Percentiles rank a stretch among this genome's conserved stretches.
Conservation (phyloP, 2,113 vertebrate genomes). For the Tylochromis polylepis region DNA sequence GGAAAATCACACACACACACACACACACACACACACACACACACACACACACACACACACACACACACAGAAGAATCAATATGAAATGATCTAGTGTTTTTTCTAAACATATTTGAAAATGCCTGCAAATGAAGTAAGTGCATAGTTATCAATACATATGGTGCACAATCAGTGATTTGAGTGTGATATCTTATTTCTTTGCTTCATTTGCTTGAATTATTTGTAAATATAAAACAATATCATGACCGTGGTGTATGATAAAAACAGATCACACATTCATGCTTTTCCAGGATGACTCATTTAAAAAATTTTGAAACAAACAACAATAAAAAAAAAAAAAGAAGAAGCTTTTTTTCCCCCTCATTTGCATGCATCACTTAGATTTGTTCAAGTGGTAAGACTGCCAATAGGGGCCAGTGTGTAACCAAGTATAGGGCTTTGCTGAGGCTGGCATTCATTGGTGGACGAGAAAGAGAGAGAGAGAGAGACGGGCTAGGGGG, state of each 20-base stretch:
- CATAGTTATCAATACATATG: neutral
- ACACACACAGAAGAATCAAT: neutral
- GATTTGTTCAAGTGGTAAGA: conserved; percentile 48
- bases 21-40: no score
- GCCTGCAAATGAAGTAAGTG: neutral
- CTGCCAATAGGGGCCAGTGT: conserved; percentile 80
- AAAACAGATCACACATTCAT: neutral
- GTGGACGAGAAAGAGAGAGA: conserved; percentile 15
- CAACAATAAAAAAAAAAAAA: neutral
- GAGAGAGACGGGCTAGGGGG: neutral
- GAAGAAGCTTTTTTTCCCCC: neutral
- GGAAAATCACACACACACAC: conserved; percentile 13
- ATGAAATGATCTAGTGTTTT: neutral
- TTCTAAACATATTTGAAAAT: neutral
- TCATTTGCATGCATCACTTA: conserved; percentile 56
- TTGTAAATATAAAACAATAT: neutral
- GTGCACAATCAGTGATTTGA: neutral
- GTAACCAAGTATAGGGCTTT: conserved; percentile 69
- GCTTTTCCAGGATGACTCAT: neutral
- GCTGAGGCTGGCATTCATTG: conserved; percentile 37
- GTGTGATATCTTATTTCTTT: neutral
- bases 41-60: no score
- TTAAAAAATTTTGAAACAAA: neutral
- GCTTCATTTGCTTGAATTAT: neutral
- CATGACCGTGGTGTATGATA: neutral